phyloP scores from a whole-genome alignment of 2,797 vertebrate genomes.

The Hydrocynus forskahlii region DNA sequence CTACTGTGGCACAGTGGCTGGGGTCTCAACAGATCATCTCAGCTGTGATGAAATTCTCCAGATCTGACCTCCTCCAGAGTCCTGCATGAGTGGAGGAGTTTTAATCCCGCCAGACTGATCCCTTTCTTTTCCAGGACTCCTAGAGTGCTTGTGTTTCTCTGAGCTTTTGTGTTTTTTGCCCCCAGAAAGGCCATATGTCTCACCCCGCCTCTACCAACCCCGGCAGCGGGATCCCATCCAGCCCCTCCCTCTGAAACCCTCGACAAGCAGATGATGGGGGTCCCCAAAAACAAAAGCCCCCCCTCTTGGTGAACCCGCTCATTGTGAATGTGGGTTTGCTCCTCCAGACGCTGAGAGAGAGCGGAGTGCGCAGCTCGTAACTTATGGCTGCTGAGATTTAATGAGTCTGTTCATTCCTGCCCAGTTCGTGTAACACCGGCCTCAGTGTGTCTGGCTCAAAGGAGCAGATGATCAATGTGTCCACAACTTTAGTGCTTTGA shows the following conservation, averaged over 20 bases:
- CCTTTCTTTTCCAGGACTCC: conserved; percentile 25
- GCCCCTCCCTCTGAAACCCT: not conserved
- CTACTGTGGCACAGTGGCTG: too few relatives aligned
- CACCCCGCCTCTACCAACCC: conserved; percentile 51
- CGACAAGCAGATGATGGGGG: conserved; percentile 69
- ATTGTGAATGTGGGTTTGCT: conserved; percentile 70
- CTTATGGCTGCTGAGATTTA: conserved; percentile 66
- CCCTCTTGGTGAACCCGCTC: conserved; percentile 50
- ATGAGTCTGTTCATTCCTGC: conserved; percentile 73
- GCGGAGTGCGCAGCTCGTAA: conserved; percentile 58
- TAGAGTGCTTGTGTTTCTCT: conserved; percentile 31
- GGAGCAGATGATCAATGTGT: conserved; percentile 42
- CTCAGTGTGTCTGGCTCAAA: conserved; percentile 65
- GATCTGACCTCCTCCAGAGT: not conserved
- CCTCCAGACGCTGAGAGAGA: conserved; percentile 55
- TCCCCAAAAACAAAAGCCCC: conserved; percentile 68
- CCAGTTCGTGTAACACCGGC: conserved; percentile 62
- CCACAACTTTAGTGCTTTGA: conserved; percentile 3
- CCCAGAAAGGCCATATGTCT: conserved; percentile 74
- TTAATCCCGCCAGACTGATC: conserved; percentile 7
- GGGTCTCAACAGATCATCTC: too few relatives aligned
- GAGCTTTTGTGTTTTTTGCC: conserved; percentile 39
- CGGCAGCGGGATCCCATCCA: conserved; percentile 38
- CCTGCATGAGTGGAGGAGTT: not conserved
- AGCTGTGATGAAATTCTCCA: not conserved